A percentile compares a stretch with the other conserved stretches of the same genome.
phyloP scores from a whole-genome alignment of 1,140 invertebrate genomes.

The Metaphire vulgaris region DNA sequence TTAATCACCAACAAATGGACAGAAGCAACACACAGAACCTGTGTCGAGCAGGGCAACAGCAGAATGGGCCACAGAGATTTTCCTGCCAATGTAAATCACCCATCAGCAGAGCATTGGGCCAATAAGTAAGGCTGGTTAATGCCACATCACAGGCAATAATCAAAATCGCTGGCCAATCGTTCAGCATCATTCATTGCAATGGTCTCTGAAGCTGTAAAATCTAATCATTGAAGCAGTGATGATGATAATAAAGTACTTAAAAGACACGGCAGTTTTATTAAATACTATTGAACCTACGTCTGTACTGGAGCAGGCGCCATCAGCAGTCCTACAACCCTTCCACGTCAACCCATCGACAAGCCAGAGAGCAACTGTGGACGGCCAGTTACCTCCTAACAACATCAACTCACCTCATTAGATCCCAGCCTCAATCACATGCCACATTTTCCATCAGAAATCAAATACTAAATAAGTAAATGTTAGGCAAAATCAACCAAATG shows the following conservation, averaged over 20 bases:
- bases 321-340: constrained; percentile 60
- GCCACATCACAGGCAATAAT: background rate
- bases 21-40: no score
- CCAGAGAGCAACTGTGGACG: constrained; percentile 82
- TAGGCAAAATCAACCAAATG: background rate
- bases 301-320: constrained; percentile 37
- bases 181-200: background rate
- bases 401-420: background rate
- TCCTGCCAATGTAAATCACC: no score
- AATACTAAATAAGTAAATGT: background rate
- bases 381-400: constrained; percentile 78
- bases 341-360: constrained; percentile 81
- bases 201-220: background rate
- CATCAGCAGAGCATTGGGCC: no score
- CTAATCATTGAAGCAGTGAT: background rate
- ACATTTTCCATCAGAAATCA: background rate
- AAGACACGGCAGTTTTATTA: constrained; percentile 32
- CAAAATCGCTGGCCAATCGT: background rate
- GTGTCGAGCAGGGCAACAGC: no score
- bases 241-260: background rate
- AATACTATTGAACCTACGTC: no score
- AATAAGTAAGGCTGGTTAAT: no score
- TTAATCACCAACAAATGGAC: no score
- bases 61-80: no score
- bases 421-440: no score